A percentile compares a stretch with the other conserved stretches of the same genome.
Conservation (phyloP, 2,113 vertebrate species). For the Marmota flaviventris region DNA sequence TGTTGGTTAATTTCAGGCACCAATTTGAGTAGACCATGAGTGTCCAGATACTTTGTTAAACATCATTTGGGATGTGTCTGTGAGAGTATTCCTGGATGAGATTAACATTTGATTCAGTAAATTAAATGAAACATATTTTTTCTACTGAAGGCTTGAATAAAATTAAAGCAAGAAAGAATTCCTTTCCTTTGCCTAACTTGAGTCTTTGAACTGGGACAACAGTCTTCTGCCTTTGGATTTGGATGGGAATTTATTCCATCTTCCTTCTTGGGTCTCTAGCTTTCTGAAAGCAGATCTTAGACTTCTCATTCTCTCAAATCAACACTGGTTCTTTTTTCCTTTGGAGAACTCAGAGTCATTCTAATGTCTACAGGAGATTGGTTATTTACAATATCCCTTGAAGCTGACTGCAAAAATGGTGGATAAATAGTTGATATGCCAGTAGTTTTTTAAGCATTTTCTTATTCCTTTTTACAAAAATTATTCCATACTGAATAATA, state of each 20-base stretch:
- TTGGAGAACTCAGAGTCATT: neutral
- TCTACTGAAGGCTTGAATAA: neutral
- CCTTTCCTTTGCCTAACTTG: neutral
- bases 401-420: neutral
- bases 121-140: neutral
- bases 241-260: neutral
- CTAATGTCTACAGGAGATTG: neutral
- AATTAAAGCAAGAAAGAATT: neutral
- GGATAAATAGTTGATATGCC: neutral
- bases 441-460: conserved; percentile 16
- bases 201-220: neutral
- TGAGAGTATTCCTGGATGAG: neutral
- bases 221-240: neutral
- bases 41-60: neutral
- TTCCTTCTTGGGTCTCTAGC: neutral
- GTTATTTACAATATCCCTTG: neutral
- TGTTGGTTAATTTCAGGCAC: neutral
- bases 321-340: neutral
- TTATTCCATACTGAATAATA: neutral
- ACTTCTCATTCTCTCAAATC: neutral
- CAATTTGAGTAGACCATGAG: neutral
- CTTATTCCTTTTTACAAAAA: conserved; percentile 26
- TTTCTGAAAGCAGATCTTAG: neutral
- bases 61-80: neutral
- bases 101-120: neutral